Base-by-base conservation (phyloP, 2,888 invertebrate genomes). In the Chloroclysta siterata region DNA sequence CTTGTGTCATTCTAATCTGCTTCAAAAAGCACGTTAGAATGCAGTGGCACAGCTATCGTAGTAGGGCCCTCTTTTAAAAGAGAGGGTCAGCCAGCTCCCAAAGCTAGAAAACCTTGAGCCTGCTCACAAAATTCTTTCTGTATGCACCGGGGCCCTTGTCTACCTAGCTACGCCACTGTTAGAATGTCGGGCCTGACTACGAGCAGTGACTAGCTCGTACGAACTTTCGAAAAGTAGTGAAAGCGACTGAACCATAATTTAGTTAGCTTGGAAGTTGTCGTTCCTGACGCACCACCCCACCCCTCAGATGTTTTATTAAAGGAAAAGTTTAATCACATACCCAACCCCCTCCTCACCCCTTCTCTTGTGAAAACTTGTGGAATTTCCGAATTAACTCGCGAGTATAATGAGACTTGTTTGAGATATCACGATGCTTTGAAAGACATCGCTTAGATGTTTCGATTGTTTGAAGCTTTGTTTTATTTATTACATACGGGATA, bases 181-280 rank as follows among this genome's bases (percentile, higher is more conserved):
- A 22, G 3, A 22, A 1, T 22, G 2, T 22, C 22, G 3, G 22
- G 1, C 22, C 22, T 3, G 22, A 22, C 22, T 22, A 22, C 2
- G 3, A 22, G 22, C 22, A 22, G 22, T 22, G 22, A 22, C 22
- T 22, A 11, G 36, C 36, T 39, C 10, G 1, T 39, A 39, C 10
- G 11, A 39, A 39, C 36, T 39, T 39, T 39, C 36, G 42, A 50
- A 33, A 55, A 59, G 57, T 53, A 44, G 63, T 53, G 53, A 53
- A 57, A 28, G 60, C 66, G 71, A 64, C 67, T 63, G 64, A 64
- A 69, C 76, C 77, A 79, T 81, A 77, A 81, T 76, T 81, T 72
- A 81, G 78, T 79, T 78, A 80, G 70, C 72, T 74, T 53, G 70
- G 64, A 64, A 78, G 74, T 79, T 81, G 73, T 76, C 78, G 55